phyloP scores from a whole-genome alignment of 2,797 vertebrate genomes.

The Petrocephalus sullivani region DNA sequence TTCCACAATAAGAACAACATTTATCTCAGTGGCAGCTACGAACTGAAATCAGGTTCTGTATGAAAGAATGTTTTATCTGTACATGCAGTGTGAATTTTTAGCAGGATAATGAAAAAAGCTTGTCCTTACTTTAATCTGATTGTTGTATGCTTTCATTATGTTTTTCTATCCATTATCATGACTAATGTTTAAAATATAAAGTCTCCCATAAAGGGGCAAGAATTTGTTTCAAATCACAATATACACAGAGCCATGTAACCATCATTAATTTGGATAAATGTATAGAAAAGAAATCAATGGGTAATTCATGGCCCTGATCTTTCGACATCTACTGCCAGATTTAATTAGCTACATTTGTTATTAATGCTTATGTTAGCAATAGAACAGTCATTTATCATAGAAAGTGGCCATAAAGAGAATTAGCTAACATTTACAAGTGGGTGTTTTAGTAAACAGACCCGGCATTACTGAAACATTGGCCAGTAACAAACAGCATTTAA shows the following conservation, averaged over 20 bases:
- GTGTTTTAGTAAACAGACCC: neutral
- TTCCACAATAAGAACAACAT: neutral
- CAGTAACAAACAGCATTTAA: neutral
- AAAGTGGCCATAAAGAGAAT: neutral
- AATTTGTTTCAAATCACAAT: neutral
- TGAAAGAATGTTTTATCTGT: neutral
- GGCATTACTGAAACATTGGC: neutral
- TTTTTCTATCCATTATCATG: neutral
- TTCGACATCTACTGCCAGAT: constrained; percentile 2
- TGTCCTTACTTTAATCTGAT: neutral
- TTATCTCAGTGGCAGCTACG: constrained; percentile 5
- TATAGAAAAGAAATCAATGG: neutral
- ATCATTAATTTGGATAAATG: neutral
- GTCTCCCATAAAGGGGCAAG: neutral
- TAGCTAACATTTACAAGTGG: neutral
- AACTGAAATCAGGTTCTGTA: constrained; percentile 3
- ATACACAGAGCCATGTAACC: neutral
- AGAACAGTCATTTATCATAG: neutral
- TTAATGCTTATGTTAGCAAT: neutral
- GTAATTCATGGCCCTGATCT: neutral
- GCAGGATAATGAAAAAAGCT: neutral
- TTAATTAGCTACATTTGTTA: neutral
- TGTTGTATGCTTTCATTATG: neutral
- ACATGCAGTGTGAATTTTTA: constrained; percentile 4
- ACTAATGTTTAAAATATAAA: constrained; percentile 10